phyloP scores from a whole-genome alignment of 2,888 invertebrate species.

The Morpho deidamia region DNA sequence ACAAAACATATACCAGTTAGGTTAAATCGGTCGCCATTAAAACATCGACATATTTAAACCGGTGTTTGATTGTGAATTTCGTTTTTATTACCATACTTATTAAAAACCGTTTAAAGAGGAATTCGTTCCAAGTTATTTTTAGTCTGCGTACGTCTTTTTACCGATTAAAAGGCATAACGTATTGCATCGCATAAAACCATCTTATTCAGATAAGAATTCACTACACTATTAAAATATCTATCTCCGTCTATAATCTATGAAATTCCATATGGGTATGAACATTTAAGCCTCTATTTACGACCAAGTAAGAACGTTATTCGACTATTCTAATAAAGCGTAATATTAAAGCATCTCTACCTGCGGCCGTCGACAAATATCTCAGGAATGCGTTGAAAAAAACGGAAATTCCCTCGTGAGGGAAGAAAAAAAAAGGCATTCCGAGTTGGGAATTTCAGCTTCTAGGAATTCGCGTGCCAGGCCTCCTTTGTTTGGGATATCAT shows the following conservation, averaged over 20 bases:
- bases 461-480: constrained; percentile 73
- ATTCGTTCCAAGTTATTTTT: too few species aligned
- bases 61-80: neutral
- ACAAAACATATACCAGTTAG: too few species aligned
- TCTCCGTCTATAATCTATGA: neutral
- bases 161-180: too few species aligned
- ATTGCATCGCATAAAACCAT: neutral
- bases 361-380: constrained; percentile 64
- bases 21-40: too few species aligned
- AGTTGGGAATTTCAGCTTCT: constrained; percentile 67
- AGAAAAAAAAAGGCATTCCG: constrained; percentile 54
- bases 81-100: too few species aligned
- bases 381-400: constrained; percentile 60
- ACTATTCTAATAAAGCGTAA: constrained; percentile 6
- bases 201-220: constrained; percentile 10
- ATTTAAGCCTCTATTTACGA: constrained; percentile 4
- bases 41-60: too few species aligned
- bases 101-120: too few species aligned
- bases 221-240: neutral
- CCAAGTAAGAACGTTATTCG: neutral
- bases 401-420: constrained; percentile 64
- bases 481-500: constrained; percentile 45
- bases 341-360: constrained; percentile 40
- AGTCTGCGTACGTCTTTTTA: too few species aligned
- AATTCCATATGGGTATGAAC: constrained; percentile 11